Evolutionary conservation across 1,140 invertebrate species (phyloP).

Genomic region (Pachypsylla venusta): DNA sequence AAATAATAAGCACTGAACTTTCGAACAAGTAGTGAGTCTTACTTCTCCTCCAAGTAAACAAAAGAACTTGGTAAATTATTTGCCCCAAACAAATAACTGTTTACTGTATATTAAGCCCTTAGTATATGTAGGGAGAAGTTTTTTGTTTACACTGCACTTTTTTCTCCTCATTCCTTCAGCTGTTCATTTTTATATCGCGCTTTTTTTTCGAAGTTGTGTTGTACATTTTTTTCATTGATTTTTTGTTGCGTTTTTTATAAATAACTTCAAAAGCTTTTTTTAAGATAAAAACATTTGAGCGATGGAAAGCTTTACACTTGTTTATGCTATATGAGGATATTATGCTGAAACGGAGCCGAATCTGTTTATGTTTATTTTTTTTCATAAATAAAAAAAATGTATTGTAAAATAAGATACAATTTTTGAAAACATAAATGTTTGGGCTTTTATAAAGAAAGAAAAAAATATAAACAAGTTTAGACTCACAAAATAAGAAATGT

Average conservation of each 20-base stretch:
- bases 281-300: conserved; percentile 1
- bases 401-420: too few species aligned
- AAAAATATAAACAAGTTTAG: too few species aligned
- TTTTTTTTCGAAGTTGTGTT: not conserved
- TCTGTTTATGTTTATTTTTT: conserved; percentile 6
- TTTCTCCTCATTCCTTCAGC: not conserved
- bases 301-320: conserved; percentile 8
- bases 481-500: too few species aligned
- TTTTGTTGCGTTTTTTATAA: not conserved
- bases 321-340: not conserved
- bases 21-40: too few species aligned
- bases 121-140: not conserved
- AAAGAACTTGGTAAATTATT: not conserved
- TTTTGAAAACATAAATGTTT: too few species aligned
- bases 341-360: not conserved
- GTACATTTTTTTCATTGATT: not conserved
- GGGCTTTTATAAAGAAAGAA: too few species aligned
- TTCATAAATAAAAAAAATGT: not conserved
- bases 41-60: not conserved
- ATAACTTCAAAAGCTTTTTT: not conserved
- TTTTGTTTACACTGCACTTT: conserved; percentile 9
- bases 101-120: conserved; percentile 7
- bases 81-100: conserved; percentile 6
- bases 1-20: too few species aligned
- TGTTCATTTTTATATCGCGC: not conserved